Conservation (phyloP, 2,888 invertebrate genomes). For the Leucania comma region DNA sequence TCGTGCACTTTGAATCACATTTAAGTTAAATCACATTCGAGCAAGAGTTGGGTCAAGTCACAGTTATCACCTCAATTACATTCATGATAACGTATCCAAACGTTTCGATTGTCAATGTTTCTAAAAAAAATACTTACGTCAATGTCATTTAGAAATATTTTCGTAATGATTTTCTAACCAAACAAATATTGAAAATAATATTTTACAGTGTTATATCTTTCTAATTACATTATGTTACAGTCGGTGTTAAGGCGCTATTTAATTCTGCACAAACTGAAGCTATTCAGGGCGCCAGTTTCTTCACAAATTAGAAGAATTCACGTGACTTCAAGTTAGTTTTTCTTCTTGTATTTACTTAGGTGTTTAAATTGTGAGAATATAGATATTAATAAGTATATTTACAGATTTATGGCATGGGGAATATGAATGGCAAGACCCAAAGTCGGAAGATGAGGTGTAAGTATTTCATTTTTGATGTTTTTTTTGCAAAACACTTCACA, state of each 20-base stretch:
- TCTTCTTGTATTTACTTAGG: slow-evolving; percentile 38
- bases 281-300: slow-evolving; percentile 50
- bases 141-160: slow-evolving; percentile 8
- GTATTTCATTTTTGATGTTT: slow-evolving; percentile 72
- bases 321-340: slow-evolving; percentile 74
- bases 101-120: not conserved
- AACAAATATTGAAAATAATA: slow-evolving; percentile 47
- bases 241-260: slow-evolving; percentile 48
- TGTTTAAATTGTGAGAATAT: slow-evolving; percentile 15
- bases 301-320: slow-evolving; percentile 71
- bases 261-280: slow-evolving; percentile 52
- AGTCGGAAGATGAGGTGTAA: slow-evolving; percentile 97
- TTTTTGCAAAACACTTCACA: slow-evolving; percentile 2
- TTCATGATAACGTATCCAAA: slow-evolving; percentile 14
- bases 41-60: no score
- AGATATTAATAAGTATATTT: slow-evolving; percentile 65
- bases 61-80: no score
- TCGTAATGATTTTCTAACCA: slow-evolving; percentile 63
- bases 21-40: no score
- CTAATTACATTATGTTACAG: slow-evolving; percentile 71
- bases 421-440: slow-evolving; percentile 98
- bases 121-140: slow-evolving; percentile 6
- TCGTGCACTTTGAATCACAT: no score
- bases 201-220: slow-evolving; percentile 54
- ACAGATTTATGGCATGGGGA: slow-evolving; percentile 93